These are phyloP conservation scores for Acanthopagrus latus DNA, from an alignment of 2,797 vertebrate species.

Conservation along the genomic window DNA sequence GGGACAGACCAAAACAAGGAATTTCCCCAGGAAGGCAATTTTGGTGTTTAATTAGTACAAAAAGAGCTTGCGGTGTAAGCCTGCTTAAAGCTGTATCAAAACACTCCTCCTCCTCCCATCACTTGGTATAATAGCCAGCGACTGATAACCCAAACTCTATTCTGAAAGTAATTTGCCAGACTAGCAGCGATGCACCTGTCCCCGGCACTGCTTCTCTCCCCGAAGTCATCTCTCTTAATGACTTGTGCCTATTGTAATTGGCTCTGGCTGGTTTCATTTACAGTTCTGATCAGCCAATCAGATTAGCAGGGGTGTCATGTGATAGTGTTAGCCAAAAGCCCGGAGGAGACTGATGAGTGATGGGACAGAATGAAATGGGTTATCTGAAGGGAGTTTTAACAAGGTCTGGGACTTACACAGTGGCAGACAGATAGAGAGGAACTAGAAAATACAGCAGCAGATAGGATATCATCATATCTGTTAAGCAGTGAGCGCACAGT, in stretches of 20 bases:
- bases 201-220: constrained; percentile 71
- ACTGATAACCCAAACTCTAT: constrained; percentile 80
- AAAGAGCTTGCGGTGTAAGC: constrained; percentile 49
- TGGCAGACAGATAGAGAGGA: constrained; percentile 42
- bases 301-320: constrained; percentile 74
- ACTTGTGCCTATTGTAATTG: constrained; percentile 80
- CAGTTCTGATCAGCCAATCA: constrained; percentile 82
- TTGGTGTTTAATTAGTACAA: constrained; percentile 62
- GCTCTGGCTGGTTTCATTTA: constrained; percentile 80
- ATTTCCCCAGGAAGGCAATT: constrained; percentile 36
- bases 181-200: constrained; percentile 77
- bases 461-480: not conserved
- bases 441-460: constrained; percentile 31
- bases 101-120: constrained; percentile 53
- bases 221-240: constrained; percentile 79
- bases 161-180: constrained; percentile 79
- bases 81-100: constrained; percentile 54
- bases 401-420: constrained; percentile 66
- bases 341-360: constrained; percentile 70
- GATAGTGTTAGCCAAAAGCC: constrained; percentile 65
- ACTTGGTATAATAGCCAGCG: constrained; percentile 58
- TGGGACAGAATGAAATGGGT: constrained; percentile 65
- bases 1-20: constrained; percentile 34
- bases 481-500: not conserved
- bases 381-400: constrained; percentile 75